Conservation (phyloP, 2,888 invertebrate genomes). For the Apotomis turbidana region DNA sequence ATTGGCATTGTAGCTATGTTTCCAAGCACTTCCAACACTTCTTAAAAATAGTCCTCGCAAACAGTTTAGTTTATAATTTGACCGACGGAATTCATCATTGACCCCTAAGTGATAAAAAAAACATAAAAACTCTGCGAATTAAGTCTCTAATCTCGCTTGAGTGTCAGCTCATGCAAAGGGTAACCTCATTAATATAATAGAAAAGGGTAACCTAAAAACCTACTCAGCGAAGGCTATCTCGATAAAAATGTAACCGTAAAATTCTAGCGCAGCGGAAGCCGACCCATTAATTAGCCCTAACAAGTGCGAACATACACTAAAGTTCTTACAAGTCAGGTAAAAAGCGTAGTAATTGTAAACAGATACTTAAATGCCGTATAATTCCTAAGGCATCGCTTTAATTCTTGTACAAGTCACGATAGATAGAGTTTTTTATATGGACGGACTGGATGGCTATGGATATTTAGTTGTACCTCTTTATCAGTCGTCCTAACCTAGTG, state of each 20-base stretch:
- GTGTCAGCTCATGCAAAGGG: neutral
- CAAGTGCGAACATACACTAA: constrained; percentile 4
- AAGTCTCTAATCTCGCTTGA: neutral
- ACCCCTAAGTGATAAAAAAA: too few relatives aligned
- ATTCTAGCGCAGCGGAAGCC: constrained; percentile 1
- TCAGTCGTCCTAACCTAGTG: too few relatives aligned
- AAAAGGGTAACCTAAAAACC: constrained; percentile 22
- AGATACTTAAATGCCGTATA: constrained; percentile 14
- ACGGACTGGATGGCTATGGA: too few relatives aligned
- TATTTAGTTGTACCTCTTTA: too few relatives aligned
- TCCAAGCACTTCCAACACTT: too few relatives aligned
- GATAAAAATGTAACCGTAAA: constrained; percentile 13
- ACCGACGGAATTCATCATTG: too few relatives aligned
- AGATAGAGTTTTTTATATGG: too few relatives aligned
- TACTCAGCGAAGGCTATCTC: constrained; percentile 17
- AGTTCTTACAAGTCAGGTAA: constrained; percentile 8
- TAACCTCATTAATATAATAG: constrained; percentile 12
- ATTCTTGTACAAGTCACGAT: too few relatives aligned
- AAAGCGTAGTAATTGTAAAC: constrained; percentile 22
- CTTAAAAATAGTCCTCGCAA: too few relatives aligned
- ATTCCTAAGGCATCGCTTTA: constrained; percentile 6
- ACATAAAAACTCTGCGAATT: too few relatives aligned
- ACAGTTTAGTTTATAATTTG: too few relatives aligned
- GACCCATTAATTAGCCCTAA: constrained; percentile 3
- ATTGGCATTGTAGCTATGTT: too few relatives aligned